phyloP scores from a whole-genome alignment of 2,113 vertebrate genomes.

The Burhinus bistriatus region DNA sequence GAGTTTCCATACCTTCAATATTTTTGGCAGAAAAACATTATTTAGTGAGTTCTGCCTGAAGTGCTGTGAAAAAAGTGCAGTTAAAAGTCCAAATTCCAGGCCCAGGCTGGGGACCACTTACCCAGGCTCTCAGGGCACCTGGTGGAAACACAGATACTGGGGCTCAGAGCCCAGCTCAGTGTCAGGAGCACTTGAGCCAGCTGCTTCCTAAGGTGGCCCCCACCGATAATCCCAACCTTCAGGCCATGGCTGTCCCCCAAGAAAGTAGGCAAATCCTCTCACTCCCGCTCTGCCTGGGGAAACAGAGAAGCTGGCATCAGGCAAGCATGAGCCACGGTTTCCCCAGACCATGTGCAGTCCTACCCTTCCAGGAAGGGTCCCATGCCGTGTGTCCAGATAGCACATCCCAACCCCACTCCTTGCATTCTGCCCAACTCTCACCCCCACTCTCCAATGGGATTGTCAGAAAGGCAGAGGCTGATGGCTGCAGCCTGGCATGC shows the following conservation, averaged over 20 bases:
- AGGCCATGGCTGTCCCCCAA: not conserved
- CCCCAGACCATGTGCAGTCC: not conserved
- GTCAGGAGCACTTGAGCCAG: conserved; percentile 57
- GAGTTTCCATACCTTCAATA: not conserved
- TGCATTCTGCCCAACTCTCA: not conserved
- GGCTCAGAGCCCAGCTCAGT: conserved; percentile 36
- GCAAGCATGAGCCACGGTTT: not conserved
- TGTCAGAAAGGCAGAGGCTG: not conserved
- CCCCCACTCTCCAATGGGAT: not conserved
- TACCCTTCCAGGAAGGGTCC: not conserved
- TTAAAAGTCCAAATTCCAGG: not conserved
- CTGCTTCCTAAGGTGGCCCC: conserved; percentile 76
- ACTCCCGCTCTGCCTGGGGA: not conserved
- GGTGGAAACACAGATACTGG: conserved; percentile 72
- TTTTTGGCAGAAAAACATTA: not conserved
- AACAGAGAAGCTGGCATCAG: not conserved
- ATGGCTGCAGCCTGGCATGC: not conserved
- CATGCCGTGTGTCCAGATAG: not conserved
- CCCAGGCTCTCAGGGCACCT: conserved; percentile 71
- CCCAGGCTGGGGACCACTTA: not conserved
- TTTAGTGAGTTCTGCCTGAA: not conserved
- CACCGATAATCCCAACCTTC: conserved; percentile 75
- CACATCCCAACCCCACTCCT: too few relatives aligned
- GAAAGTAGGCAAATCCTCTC: not conserved
- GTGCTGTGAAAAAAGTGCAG: not conserved